Percentiles rank a stretch among this genome's conserved stretches.
These are phyloP conservation scores for Entomobrya multifasciata DNA, from an alignment of 2,888 invertebrate genomes.

Conservation along the genomic window DNA sequence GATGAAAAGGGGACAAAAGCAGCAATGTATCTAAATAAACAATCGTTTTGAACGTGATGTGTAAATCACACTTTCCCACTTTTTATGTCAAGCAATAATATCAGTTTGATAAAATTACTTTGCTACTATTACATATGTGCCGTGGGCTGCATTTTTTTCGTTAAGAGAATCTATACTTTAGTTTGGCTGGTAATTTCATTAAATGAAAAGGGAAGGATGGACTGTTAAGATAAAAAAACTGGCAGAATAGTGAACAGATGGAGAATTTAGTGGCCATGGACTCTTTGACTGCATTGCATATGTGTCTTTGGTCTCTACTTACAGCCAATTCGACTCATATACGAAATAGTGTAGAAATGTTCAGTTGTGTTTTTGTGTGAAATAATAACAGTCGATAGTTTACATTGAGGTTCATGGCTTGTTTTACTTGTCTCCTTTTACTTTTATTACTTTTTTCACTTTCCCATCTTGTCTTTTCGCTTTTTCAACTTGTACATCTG, in stretches of 20 bases:
- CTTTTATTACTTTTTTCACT: conserved; percentile 16
- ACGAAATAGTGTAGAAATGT: too few species aligned
- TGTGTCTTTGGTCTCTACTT: too few species aligned
- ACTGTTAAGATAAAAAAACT: too few species aligned
- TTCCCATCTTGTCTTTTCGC: conserved; percentile 3
- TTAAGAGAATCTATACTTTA: not conserved
- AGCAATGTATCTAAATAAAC: conserved; percentile 3
- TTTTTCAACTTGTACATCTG: not conserved
- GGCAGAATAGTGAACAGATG: too few species aligned
- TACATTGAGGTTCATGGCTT: not conserved
- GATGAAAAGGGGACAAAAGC: not conserved
- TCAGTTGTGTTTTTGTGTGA: too few species aligned
- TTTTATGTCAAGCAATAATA: not conserved
- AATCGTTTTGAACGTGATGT: not conserved
- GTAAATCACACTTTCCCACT: conserved; percentile 4
- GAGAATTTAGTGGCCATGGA: not conserved
- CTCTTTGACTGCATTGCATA: too few species aligned
- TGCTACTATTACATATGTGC: not conserved
- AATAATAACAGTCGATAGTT: not conserved
- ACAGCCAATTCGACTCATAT: too few species aligned
- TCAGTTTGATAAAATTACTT: conserved; percentile 7
- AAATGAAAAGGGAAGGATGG: too few species aligned
- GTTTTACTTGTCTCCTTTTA: not conserved
- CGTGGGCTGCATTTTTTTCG: not conserved
- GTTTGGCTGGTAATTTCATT: too few species aligned